These are phyloP conservation scores for Achatina immaculata DNA, from an alignment of 1,140 invertebrate genomes.

Conservation along the genomic window DNA sequence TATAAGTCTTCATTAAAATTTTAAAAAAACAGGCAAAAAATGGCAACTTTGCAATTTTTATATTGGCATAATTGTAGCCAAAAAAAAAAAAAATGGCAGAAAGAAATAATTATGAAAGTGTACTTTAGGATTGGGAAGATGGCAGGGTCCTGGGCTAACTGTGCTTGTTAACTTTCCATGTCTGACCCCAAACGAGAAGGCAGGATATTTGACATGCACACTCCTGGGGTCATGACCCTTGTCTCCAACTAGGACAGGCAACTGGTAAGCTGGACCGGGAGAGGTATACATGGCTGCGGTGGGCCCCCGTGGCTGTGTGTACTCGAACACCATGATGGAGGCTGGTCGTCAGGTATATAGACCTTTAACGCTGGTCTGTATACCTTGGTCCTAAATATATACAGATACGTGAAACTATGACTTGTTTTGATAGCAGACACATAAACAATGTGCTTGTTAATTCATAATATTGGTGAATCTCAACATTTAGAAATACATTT, in stretches of 20 bases:
- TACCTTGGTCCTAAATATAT: not conserved
- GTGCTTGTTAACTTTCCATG: conserved; percentile 66
- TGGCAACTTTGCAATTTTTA: too few species aligned
- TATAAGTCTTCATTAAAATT: too few species aligned
- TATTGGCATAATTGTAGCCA: too few species aligned
- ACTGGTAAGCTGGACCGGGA: conserved; percentile 81
- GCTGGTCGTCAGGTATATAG: not conserved
- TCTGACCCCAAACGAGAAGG: conserved; percentile 65
- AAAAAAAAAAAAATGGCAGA: not conserved
- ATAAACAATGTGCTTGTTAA: not conserved
- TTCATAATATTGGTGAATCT: not conserved
- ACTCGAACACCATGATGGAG: conserved; percentile 53
- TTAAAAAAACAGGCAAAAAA: too few species aligned
- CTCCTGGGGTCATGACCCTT: conserved; percentile 69
- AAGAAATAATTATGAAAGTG: not conserved
- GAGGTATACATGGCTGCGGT: conserved; percentile 91
- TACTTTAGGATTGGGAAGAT: conserved; percentile 48
- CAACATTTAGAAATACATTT: too few species aligned
- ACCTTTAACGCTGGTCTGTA: not conserved
- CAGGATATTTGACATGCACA: conserved; percentile 64
- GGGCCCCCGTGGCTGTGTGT: conserved; percentile 82
- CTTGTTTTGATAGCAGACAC: not conserved
- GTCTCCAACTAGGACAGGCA: conserved; percentile 68
- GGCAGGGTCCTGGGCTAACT: conserved; percentile 66
- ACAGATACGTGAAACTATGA: not conserved